Conservation (phyloP, 2,888 invertebrate species). For the Cataglyphis livida region DNA sequence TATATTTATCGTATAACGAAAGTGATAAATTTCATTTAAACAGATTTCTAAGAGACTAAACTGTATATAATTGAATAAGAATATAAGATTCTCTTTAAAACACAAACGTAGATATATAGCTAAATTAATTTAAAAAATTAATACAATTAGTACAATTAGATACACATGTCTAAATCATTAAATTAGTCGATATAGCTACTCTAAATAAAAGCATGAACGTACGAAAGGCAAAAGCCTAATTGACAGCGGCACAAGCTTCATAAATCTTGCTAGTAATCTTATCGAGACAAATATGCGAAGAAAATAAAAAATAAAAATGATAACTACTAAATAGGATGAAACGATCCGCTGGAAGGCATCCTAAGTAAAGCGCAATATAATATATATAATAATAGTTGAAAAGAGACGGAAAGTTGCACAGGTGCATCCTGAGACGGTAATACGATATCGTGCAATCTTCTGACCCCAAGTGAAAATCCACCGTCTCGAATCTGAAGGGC, state of each 20-base stretch:
- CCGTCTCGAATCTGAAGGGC: conserved; percentile 64
- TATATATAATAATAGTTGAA: not conserved
- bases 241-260: conserved; percentile 44
- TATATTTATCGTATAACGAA: not conserved
- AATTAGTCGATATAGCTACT: not conserved
- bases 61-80: not conserved
- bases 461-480: conserved; percentile 63
- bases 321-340: not conserved
- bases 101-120: not conserved
- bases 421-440: conserved; percentile 74
- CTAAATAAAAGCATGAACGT: conserved; percentile 53
- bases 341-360: not conserved
- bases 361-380: not conserved
- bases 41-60: not conserved
- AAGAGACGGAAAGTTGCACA: conserved; percentile 60
- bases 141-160: not conserved
- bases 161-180: not conserved
- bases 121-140: not conserved
- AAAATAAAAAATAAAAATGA: not conserved
- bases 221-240: conserved; percentile 26
- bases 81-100: not conserved
- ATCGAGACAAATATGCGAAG: conserved; percentile 48
- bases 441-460: conserved; percentile 78
- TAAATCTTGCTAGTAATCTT: conserved; percentile 56
- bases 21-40: not conserved